A percentile compares a stretch with the other conserved stretches of the same genome.
These are phyloP conservation scores for Ochropleura leucogaster DNA, from an alignment of 2,888 invertebrate genomes.

Conservation along the genomic window DNA sequence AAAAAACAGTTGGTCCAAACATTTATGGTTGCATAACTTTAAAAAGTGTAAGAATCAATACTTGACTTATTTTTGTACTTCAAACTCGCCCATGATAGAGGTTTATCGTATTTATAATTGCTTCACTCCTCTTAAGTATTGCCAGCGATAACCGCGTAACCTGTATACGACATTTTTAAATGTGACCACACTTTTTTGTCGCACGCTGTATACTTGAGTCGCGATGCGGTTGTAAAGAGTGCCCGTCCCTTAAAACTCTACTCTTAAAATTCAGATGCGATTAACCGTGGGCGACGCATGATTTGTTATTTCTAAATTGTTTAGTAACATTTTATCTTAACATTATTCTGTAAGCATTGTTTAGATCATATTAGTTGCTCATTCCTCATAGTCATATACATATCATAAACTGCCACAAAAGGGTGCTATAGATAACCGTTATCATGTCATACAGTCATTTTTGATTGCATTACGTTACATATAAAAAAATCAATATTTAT, in stretches of 20 bases:
- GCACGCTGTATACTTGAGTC: not conserved
- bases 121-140: no score
- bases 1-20: no score
- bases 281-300: not conserved
- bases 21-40: no score
- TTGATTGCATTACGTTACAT: not conserved
- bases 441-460: conserved; percentile 8
- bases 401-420: conserved; percentile 45
- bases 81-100: no score
- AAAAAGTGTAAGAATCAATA: no score
- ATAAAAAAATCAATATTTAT: conserved; percentile 14
- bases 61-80: no score
- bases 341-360: conserved; percentile 23
- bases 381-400: conserved; percentile 32
- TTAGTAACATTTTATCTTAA: conserved; percentile 7
- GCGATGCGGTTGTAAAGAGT: not conserved
- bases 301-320: not conserved
- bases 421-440: conserved; percentile 55
- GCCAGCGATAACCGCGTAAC: no score
- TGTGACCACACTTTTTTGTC: no score
- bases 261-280: not conserved
- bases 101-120: no score
- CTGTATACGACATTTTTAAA: no score
- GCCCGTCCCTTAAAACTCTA: not conserved
- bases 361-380: not conserved